Evolutionary conservation across 2,888 invertebrate genomes (phyloP).

Genomic region (Germaria angustata): DNA sequence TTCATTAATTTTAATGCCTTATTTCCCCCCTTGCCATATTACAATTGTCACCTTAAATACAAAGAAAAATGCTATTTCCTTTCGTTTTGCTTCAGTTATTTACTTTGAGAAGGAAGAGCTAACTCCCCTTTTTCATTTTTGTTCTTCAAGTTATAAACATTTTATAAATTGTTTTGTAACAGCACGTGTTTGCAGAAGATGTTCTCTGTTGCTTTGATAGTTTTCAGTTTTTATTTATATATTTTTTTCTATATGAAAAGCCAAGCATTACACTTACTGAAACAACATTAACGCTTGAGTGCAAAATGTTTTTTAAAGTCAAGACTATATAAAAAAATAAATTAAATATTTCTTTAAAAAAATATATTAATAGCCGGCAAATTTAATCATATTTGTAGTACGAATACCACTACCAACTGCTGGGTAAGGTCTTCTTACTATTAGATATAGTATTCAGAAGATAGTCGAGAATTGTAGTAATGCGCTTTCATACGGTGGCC

Average conservation of each 20-base stretch:
- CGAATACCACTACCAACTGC: slow-evolving; percentile 4
- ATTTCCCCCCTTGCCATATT: slow-evolving; percentile 43
- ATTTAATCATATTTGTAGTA: slow-evolving; percentile 34
- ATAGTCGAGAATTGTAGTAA: slow-evolving; percentile 39
- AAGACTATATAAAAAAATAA: slow-evolving; percentile 36
- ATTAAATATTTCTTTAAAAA: slow-evolving; percentile 32
- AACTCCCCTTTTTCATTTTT: slow-evolving; percentile 46
- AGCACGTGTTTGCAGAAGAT: slow-evolving; percentile 61
- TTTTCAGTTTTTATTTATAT: background rate
- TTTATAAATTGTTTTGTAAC: slow-evolving; percentile 54
- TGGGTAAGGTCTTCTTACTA: background rate
- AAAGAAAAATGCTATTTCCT: slow-evolving; percentile 52
- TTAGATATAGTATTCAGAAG: slow-evolving; percentile 8
- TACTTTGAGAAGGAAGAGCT: slow-evolving; percentile 28
- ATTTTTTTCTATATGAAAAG: slow-evolving; percentile 24
- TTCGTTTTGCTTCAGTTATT: slow-evolving; percentile 64
- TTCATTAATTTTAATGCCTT: slow-evolving; percentile 37
- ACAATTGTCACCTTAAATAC: slow-evolving; percentile 57
- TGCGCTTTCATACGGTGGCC: slow-evolving; percentile 45
- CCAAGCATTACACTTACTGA: slow-evolving; percentile 48
- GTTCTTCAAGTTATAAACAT: background rate
- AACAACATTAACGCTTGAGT: slow-evolving; percentile 64
- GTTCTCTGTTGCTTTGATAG: slow-evolving; percentile 32
- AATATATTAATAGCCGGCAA: slow-evolving; percentile 26
- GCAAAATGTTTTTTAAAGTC: slow-evolving; percentile 57